phyloP scores from a whole-genome alignment of 2,113 vertebrate genomes.

The Daubentonia madagascariensis region DNA sequence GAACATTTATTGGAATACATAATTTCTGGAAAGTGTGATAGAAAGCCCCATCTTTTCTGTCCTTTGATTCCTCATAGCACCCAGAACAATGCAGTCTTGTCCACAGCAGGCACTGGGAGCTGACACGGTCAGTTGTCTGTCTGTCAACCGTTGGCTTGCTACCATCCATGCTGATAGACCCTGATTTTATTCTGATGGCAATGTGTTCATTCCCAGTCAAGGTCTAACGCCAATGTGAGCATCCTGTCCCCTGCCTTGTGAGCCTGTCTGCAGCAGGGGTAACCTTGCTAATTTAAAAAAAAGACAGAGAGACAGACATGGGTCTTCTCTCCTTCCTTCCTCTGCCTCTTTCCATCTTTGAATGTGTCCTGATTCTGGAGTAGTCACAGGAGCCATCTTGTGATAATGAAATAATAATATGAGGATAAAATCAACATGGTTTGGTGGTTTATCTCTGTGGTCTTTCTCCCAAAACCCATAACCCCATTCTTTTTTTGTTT shows the following conservation, averaged over 20 bases:
- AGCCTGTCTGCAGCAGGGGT: background rate
- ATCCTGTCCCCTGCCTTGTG: background rate
- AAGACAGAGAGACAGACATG: background rate
- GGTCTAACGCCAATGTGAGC: background rate
- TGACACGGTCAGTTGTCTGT: background rate
- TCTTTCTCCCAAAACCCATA: background rate
- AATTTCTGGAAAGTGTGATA: constrained; percentile 8
- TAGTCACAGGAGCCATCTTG: background rate
- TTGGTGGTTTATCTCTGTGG: background rate
- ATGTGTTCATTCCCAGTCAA: background rate
- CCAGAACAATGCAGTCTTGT: background rate
- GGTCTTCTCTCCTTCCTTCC: background rate
- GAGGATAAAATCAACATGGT: background rate
- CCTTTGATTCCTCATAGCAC: background rate
- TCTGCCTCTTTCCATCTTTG: background rate
- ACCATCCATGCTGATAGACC: background rate
- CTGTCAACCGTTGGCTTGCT: background rate
- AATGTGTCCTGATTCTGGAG: background rate
- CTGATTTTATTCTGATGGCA: background rate
- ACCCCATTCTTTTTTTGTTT: background rate
- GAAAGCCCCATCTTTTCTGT: background rate
- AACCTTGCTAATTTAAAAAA: background rate
- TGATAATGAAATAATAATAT: background rate
- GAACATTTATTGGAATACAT: background rate
- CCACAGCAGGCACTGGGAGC: background rate